Evolutionary conservation across 2,113 vertebrate genomes (phyloP).

Genomic region (Myxocyprinus asiaticus): DNA sequence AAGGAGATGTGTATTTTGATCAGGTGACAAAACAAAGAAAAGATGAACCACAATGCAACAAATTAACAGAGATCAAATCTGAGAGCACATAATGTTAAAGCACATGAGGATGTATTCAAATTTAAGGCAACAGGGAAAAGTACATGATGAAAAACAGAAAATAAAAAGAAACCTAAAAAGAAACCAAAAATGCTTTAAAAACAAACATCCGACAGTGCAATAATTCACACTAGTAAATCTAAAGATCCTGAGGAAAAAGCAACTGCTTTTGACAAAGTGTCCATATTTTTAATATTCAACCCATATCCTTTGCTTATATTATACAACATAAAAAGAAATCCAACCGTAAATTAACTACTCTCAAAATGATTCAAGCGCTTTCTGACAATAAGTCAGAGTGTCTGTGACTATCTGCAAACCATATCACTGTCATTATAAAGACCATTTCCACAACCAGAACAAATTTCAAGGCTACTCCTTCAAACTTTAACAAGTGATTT

Average conservation of each 20-base stretch:
- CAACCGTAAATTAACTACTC: constrained; percentile 51
- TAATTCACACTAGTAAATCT: constrained; percentile 66
- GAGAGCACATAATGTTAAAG: constrained; percentile 68
- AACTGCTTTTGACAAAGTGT: constrained; percentile 58
- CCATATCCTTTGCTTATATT: constrained; percentile 67
- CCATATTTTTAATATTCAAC: constrained; percentile 65
- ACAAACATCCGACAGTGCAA: constrained; percentile 71
- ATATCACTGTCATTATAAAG: constrained; percentile 28
- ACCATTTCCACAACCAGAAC: constrained; percentile 54
- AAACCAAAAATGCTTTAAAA: constrained; percentile 48
- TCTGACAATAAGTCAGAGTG: constrained; percentile 52
- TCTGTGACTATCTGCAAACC: constrained; percentile 38
- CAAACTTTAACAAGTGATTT: constrained; percentile 36
- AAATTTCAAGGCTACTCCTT: constrained; percentile 65
- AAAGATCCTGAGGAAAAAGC: constrained; percentile 75
- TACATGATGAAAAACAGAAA: constrained; percentile 50
- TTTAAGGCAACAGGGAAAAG: constrained; percentile 69
- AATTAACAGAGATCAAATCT: constrained; percentile 48
- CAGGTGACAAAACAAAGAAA: not conserved
- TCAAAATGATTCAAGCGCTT: constrained; percentile 56
- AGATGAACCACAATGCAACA: constrained; percentile 20
- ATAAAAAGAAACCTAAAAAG: constrained; percentile 47
- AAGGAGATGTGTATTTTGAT: constrained; percentile 26
- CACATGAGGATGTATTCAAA: constrained; percentile 68
- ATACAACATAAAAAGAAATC: constrained; percentile 62